Evolutionary conservation across 2,113 vertebrate species (phyloP).

Genomic region (cattle (Bos taurus)): ARS-UCD2.0 NC_037334.1:56738001-56738500

Average conservation of each 20-base stretch:
- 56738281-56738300: rapidly evolving
- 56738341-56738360: background rate
- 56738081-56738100: background rate
- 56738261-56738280: background rate
- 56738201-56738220: background rate
- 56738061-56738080: background rate
- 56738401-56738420: background rate
- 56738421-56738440: rapidly evolving
- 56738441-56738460: background rate
- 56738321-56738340: rapidly evolving
- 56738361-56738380: background rate
- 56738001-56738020: background rate
- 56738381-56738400: background rate
- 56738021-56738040: background rate
- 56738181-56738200: background rate
- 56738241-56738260: background rate
- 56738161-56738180: background rate
- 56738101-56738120: background rate
- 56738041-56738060: background rate
- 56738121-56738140: background rate
- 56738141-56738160: background rate
- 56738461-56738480: background rate
- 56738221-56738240: background rate
- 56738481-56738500: background rate
- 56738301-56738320: rapidly evolving